Base-by-base conservation (phyloP, 2,888 invertebrate species). In the Sminthurinus aureus region DNA sequence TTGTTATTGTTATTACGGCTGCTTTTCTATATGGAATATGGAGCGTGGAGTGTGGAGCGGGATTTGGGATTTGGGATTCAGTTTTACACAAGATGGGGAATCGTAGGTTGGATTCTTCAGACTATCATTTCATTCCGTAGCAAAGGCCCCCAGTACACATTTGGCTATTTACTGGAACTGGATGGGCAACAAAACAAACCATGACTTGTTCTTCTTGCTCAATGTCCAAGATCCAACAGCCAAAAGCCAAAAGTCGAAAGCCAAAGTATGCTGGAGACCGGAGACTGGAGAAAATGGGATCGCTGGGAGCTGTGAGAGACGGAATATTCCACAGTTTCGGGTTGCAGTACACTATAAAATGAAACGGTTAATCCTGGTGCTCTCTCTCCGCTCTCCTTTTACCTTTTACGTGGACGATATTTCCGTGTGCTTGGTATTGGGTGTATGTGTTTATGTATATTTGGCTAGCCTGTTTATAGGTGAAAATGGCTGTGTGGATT, bases 321-420 rank as follows among this genome's bases (percentile, higher is more conserved):
- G 38, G 3, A 38, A 38, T 38, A 38, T 38, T 38, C 38, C 6
- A 38, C 3, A 38, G 6, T 38, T 38, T 6, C 6, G 6, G 38
- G 26, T 74, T 74, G 38, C 26, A 18, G 20, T 26, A 24, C 38
- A 38, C 74, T 74, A 74, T 74, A 74, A 74, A 74, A 74, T 74
- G 74, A 74, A 74, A 74, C 18, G 74, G 74, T 74, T 74, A 74
- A 74, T 74, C 74, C 74, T 15, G 4, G 4, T 71, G 4, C 26
- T 74, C 26, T 74, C 38, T 74, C 1, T 22, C 26, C 24, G 4
- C 24, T 26, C 8, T 26, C 38, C 38, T 74, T 38, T 74, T 18
- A 26, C 74, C 71, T 8, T 11, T 52, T 11, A 52, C 13, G 52
- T 52, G 52, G 13, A 52, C 9, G 52, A 52, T 52, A 52, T 52